Evolutionary conservation across 2,797 vertebrate genomes (phyloP).

Genomic region (Amblyraja radiata): DNA sequence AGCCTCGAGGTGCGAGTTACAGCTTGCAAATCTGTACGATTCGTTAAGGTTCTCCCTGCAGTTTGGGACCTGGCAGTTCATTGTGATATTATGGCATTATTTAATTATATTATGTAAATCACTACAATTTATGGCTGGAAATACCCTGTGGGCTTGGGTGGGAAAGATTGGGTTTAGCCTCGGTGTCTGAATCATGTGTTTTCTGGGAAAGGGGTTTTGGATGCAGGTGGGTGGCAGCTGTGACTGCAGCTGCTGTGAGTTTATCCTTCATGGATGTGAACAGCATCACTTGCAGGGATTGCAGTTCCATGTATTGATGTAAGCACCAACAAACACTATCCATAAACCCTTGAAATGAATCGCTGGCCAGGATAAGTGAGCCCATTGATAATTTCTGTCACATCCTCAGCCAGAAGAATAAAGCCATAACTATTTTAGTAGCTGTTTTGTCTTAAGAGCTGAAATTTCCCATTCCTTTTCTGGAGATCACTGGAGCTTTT

Average conservation of each 20-base stretch:
- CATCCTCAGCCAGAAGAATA: neutral
- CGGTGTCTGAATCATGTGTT: neutral
- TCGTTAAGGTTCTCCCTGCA: no score
- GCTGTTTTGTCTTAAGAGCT: neutral
- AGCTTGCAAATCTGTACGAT: neutral
- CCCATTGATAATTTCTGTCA: no score
- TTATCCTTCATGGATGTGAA: neutral
- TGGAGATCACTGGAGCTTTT: neutral
- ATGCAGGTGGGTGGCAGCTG: constrained; percentile 20
- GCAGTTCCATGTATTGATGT: neutral
- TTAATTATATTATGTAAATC: neutral
- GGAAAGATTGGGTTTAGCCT: neutral
- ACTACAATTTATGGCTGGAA: neutral
- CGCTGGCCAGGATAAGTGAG: neutral
- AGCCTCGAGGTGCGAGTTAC: neutral
- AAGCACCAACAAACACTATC: neutral
- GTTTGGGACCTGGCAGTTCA: neutral
- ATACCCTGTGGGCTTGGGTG: neutral
- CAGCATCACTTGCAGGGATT: neutral
- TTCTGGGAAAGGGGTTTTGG: constrained; percentile 5
- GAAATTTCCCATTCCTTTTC: no score
- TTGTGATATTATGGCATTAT: no score
- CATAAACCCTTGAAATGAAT: neutral
- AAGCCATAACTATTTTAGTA: neutral
- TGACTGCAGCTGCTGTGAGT: neutral